A percentile compares a stretch with the other conserved stretches of the same genome.
Conservation (phyloP, 2,113 vertebrate genomes). For the Nibea coibor region DNA sequence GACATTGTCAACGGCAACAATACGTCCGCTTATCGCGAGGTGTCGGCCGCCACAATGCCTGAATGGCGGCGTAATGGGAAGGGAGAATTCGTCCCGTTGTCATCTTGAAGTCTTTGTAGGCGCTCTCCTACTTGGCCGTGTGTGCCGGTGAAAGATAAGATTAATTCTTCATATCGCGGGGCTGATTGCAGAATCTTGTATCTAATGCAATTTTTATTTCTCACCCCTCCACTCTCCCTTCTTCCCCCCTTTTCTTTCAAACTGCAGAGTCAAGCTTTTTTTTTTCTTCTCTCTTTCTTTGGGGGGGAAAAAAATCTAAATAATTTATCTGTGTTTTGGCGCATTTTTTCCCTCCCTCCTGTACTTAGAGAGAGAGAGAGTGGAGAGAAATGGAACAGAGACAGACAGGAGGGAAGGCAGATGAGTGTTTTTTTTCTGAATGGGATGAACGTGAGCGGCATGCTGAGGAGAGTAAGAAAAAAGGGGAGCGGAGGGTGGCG, state of each 20-base stretch:
- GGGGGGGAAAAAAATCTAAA: constrained; percentile 74
- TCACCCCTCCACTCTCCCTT: background rate
- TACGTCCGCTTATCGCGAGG: constrained; percentile 66
- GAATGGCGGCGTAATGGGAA: constrained; percentile 68
- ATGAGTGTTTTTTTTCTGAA: constrained; percentile 58
- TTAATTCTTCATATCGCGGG: constrained; percentile 77
- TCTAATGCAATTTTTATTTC: constrained; percentile 82
- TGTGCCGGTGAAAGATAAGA: constrained; percentile 74
- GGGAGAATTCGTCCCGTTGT: constrained; percentile 65
- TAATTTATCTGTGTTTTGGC: constrained; percentile 83
- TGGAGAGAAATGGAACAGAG: constrained; percentile 63
- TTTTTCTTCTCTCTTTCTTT: constrained; percentile 51
- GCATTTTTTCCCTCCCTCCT: constrained; percentile 54
- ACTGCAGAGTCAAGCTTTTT: constrained; percentile 81
- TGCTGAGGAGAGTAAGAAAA: constrained; percentile 46
- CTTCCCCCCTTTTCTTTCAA: constrained; percentile 63
- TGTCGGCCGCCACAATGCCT: constrained; percentile 66
- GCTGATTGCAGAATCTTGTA: constrained; percentile 82
- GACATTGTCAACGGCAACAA: constrained; percentile 76
- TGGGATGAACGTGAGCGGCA: constrained; percentile 68
- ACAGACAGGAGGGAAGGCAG: constrained; percentile 59
- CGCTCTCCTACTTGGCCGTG: constrained; percentile 56
- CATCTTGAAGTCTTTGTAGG: constrained; percentile 61
- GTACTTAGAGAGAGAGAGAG: constrained; percentile 57
- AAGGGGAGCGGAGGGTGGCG: constrained; percentile 28